Conservation (phyloP, 2,888 invertebrate genomes). For the Rhagium mordax region DNA sequence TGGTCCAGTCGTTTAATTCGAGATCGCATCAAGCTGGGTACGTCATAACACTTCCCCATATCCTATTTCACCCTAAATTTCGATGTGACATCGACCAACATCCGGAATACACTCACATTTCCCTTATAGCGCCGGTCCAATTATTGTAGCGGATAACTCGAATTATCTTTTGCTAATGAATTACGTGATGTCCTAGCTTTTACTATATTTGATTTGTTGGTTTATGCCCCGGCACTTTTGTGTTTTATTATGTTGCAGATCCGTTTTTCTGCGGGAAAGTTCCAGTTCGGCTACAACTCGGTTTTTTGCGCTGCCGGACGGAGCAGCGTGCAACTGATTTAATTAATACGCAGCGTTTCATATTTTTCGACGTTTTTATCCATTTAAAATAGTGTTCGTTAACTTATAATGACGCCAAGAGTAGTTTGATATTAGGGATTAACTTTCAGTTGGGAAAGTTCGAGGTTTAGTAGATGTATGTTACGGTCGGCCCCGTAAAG, state of each 20-base stretch:
- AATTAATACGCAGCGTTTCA: neutral
- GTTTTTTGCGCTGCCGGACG: neutral
- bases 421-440: neutral
- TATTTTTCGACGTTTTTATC: neutral
- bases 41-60: slow-evolving; percentile 53
- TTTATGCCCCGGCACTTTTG: neutral
- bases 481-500: no score
- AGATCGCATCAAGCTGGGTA: slow-evolving; percentile 47
- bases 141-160: slow-evolving; percentile 56
- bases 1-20: slow-evolving; percentile 56
- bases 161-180: slow-evolving; percentile 57
- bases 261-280: neutral
- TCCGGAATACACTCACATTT: slow-evolving; percentile 46
- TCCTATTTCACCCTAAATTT: slow-evolving; percentile 55
- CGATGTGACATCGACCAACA: slow-evolving; percentile 49
- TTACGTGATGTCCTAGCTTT: slow-evolving; percentile 51
- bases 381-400: neutral
- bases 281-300: neutral
- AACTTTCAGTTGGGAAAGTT: neutral
- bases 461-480: no score
- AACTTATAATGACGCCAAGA: neutral
- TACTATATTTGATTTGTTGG: slow-evolving; percentile 14
- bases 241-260: neutral
- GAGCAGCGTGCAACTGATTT: neutral
- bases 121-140: slow-evolving; percentile 46